These are phyloP conservation scores for Equus quagga DNA, from an alignment of 2,113 vertebrate genomes.

Conservation along the genomic window DNA sequence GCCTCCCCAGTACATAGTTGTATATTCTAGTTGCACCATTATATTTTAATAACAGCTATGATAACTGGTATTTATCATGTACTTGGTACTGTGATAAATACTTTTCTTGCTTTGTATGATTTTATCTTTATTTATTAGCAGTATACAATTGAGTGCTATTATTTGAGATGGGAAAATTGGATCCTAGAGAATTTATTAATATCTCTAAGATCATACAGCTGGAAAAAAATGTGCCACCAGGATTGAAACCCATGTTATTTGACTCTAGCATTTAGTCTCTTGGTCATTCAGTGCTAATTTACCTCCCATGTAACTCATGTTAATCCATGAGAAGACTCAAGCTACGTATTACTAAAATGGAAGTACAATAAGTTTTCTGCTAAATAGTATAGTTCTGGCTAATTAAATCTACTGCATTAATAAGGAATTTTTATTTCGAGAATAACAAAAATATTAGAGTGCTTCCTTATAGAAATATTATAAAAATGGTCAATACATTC, in stretches of 20 bases:
- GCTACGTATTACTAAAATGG: not conserved
- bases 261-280: not conserved
- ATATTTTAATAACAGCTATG: not conserved
- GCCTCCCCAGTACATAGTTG: no score
- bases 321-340: not conserved
- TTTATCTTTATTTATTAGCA: not conserved
- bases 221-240: not conserved
- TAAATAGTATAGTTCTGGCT: not conserved
- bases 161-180: not conserved
- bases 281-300: not conserved
- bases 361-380: not conserved
- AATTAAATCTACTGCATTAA: not conserved
- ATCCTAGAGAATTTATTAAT: not conserved
- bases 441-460: not conserved
- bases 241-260: not conserved
- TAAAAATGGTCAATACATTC: not conserved
- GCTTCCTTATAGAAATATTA: not conserved
- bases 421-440: not conserved
- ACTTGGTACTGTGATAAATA: not conserved
- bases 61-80: not conserved
- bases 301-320: not conserved
- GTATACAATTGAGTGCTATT: not conserved
- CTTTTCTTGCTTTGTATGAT: not conserved
- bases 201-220: not conserved
- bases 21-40: not conserved